Conservation (phyloP, 2,888 invertebrate genomes). For the Plemyria rubiginata region DNA sequence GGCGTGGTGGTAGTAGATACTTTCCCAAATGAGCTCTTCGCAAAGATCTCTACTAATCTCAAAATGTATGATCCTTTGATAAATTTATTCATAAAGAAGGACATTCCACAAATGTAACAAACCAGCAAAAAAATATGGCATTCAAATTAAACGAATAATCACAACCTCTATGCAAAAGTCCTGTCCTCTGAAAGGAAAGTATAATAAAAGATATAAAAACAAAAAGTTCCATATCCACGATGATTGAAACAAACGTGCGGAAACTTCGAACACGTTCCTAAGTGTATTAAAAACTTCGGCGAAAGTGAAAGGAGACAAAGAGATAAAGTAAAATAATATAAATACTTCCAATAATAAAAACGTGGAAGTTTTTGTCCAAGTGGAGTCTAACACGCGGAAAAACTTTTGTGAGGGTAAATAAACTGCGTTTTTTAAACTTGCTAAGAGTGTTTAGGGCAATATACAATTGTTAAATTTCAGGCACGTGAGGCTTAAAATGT, state of each 20-base stretch:
- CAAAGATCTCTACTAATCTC: too few species aligned
- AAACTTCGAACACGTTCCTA: slow-evolving; percentile 71
- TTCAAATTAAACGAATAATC: slow-evolving; percentile 24
- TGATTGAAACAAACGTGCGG: slow-evolving; percentile 77
- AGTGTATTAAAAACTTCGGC: slow-evolving; percentile 81
- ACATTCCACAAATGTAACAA: neutral
- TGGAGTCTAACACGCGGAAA: neutral
- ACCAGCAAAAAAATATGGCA: slow-evolving; percentile 9
- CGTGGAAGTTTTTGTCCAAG: slow-evolving; percentile 53
- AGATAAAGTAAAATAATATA: slow-evolving; percentile 68
- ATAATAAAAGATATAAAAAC: slow-evolving; percentile 58
- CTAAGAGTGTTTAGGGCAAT: too few species aligned
- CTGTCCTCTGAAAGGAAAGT: slow-evolving; percentile 56
- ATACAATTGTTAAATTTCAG: too few species aligned
- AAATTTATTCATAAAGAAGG: too few species aligned
- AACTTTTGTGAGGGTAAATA: neutral
- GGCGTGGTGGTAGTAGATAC: too few species aligned
- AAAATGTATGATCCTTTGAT: too few species aligned
- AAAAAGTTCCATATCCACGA: slow-evolving; percentile 64
- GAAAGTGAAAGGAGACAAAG: slow-evolving; percentile 74
- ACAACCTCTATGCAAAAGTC: slow-evolving; percentile 42
- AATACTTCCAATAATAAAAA: slow-evolving; percentile 83
- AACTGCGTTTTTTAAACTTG: too few species aligned
- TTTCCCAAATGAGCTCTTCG: too few species aligned
- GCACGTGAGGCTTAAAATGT: too few species aligned